Conservation (phyloP, 2,113 vertebrate genomes). For the Sterrhoptilus dennistouni region DNA sequence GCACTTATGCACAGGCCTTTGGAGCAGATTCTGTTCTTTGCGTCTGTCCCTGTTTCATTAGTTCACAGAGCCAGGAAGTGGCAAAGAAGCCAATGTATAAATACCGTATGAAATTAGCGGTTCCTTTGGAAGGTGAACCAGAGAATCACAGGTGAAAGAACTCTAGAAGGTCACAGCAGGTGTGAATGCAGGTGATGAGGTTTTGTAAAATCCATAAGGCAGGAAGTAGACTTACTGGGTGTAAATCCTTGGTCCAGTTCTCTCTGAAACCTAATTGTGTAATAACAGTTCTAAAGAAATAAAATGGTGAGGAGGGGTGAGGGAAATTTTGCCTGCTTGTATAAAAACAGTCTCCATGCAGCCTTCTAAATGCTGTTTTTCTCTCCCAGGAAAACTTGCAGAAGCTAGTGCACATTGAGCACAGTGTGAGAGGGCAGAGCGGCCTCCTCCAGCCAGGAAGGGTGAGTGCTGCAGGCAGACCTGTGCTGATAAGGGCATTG, state of each 20-base stretch:
- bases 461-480: conserved; percentile 78
- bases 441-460: conserved; percentile 90
- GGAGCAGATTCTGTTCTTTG: not conserved
- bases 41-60: not conserved
- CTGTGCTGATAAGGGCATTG: conserved; percentile 68
- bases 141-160: not conserved
- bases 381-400: conserved; percentile 90
- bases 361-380: conserved; percentile 2
- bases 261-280: not conserved
- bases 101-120: not conserved
- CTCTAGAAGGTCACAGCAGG: not conserved
- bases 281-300: not conserved
- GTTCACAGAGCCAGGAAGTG: not conserved
- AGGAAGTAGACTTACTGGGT: not conserved
- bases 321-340: not conserved
- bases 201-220: not conserved
- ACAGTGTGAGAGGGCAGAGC: conserved; percentile 88
- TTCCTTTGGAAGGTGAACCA: not conserved
- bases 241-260: not conserved
- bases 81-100: not conserved
- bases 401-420: conserved; percentile 93
- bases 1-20: not conserved
- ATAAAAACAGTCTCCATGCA: not conserved
- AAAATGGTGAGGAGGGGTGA: not conserved
- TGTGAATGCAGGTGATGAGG: not conserved